These are phyloP conservation scores for Zaprionus gabonicus DNA, from an alignment of 1,140 invertebrate genomes.

Conservation along the genomic window DNA sequence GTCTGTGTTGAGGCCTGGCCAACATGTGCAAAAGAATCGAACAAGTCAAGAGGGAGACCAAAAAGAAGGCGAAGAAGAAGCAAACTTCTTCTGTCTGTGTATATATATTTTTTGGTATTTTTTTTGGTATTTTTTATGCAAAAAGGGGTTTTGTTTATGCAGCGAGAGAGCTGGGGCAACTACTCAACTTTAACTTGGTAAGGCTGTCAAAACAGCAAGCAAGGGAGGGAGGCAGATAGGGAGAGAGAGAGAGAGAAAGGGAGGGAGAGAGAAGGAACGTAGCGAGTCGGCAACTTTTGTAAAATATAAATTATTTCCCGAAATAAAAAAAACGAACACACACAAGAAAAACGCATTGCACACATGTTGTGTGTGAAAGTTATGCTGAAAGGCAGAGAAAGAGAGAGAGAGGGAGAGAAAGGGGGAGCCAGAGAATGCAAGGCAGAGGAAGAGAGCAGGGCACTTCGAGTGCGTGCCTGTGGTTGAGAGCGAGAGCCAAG, in stretches of 20 bases:
- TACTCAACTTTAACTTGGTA: constrained; percentile 71
- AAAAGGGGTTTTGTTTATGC: constrained; percentile 35
- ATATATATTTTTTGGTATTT: constrained; percentile 1
- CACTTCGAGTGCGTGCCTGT: constrained; percentile 8
- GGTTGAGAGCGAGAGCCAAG: neutral
- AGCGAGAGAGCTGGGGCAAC: constrained; percentile 36
- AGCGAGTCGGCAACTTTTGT: constrained; percentile 10
- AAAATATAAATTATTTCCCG: constrained; percentile 65
- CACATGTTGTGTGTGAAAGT: constrained; percentile 44
- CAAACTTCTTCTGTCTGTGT: constrained; percentile 12
- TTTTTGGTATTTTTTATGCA: constrained; percentile 13
- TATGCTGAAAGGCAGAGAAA: constrained; percentile 9
- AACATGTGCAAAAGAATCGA: constrained; percentile 70
- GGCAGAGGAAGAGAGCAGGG: neutral
- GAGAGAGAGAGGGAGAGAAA: neutral
- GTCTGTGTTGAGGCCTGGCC: constrained; percentile 67
- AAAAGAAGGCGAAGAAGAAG: constrained; percentile 13
- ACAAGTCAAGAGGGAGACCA: constrained; percentile 47
- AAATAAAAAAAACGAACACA: constrained; percentile 29
- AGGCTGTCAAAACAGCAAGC: constrained; percentile 69
- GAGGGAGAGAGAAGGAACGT: constrained; percentile 6
- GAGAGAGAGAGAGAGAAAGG: neutral
- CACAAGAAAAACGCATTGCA: constrained; percentile 37
- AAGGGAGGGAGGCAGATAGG: neutral
- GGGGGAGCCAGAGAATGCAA: neutral